Base-by-base conservation (phyloP, 2,113 vertebrate genomes). In the Sisor rabdophorus region DNA sequence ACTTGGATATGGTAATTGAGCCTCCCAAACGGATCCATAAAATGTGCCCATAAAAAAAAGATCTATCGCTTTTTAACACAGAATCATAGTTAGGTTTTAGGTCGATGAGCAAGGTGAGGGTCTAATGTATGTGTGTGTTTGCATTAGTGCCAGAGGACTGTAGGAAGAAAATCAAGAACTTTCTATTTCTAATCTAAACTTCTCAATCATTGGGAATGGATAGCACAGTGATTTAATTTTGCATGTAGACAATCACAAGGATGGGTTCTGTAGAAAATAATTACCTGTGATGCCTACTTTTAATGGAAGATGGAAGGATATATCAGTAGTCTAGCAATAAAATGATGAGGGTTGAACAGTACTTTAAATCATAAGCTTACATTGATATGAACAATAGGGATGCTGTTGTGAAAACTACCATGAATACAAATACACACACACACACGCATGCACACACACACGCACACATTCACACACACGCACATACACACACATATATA, bases 1-100 rank as follows among this genome's bases (percentile, higher is more conserved):
- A 89, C 78, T 84, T 86, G 83, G 85, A 87, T 82, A 84, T 77
- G 56, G 76, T 86, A 90, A 91, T 89, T 86, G 87, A 90, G 88
- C 79, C 72, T 28, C 87, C 87, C 84, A 80, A 73, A 81, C 70
- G 82, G 87, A 88, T 89, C 84, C 82, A 88, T 89, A 88, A 92
- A 90, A 88, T 80, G 83, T 80, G 79, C 79, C 86, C 86, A 85
- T 88, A 90, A 91, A 91, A 59, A n/a, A 85, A 85, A 84, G 86
- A 78, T 77, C 69, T 84, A 89, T 85, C 88, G 85, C 89, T 83
- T 86, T 88, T 85, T 84, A 26, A 12, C 76, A 81, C 67, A 63
- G 13, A 73, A 67, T 71, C 79, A 73, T 48, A 47, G 50, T n/a
- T 75, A 22, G 13, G 55, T 52, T 72, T 56, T 32, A 40, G 56